Conservation (phyloP, 2,888 invertebrate genomes). For the Disparrhopalites patrizii region DNA sequence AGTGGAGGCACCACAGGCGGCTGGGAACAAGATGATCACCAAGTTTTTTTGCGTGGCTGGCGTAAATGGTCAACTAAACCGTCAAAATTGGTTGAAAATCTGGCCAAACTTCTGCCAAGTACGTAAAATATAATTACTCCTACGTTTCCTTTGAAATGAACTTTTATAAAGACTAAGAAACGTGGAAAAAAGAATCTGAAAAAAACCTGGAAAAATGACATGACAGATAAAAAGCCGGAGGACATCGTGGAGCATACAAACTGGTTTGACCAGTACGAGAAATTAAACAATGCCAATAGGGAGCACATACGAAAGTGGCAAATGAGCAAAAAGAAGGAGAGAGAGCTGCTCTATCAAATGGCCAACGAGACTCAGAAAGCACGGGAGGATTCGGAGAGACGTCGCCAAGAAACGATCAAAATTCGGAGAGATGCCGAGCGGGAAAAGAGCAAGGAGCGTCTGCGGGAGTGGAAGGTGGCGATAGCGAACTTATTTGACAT, state of each 20-base stretch:
- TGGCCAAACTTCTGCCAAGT: slow-evolving; percentile 7
- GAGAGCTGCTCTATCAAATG: slow-evolving; percentile 36
- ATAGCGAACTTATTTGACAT: neutral
- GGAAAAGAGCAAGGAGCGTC: slow-evolving; percentile 20
- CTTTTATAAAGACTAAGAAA: neutral
- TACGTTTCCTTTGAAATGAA: neutral
- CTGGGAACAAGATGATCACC: slow-evolving; percentile 37
- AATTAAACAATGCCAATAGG: slow-evolving; percentile 31
- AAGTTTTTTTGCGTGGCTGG: slow-evolving; percentile 23
- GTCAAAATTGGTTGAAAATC: slow-evolving; percentile 2
- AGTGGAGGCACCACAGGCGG: slow-evolving; percentile 38
- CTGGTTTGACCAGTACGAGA: slow-evolving; percentile 38
- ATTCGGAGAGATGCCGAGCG: slow-evolving; percentile 31
- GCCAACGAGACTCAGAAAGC: slow-evolving; percentile 30
- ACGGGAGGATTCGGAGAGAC: slow-evolving; percentile 34
- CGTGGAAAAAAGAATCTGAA: neutral
- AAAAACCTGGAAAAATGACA: neutral
- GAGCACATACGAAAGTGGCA: slow-evolving; percentile 37
- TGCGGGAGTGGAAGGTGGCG: slow-evolving; percentile 18
- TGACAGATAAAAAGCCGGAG: slow-evolving; percentile 25
- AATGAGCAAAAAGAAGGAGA: slow-evolving; percentile 30
- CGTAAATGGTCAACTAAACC: slow-evolving; percentile 24
- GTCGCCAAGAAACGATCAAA: slow-evolving; percentile 28
- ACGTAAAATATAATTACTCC: neutral
- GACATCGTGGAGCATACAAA: slow-evolving; percentile 39